A percentile compares a stretch with the other conserved stretches of the same genome.
Conservation (phyloP, 2,113 vertebrate species). For the Nestor notabilis region DNA sequence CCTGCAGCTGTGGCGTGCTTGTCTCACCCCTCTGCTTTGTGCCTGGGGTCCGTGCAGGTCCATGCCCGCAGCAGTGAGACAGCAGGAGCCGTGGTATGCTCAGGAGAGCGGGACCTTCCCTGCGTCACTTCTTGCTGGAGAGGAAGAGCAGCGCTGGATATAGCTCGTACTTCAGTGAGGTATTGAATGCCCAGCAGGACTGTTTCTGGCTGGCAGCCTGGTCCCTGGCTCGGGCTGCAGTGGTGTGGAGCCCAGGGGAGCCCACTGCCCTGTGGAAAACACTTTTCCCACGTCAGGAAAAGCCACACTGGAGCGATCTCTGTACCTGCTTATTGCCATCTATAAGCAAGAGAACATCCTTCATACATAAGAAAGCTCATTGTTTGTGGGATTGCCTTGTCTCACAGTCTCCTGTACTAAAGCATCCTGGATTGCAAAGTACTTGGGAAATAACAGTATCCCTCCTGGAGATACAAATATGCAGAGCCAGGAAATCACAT, state of each 20-base stretch:
- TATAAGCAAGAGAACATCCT: not conserved
- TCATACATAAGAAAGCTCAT: not conserved
- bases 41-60: not conserved
- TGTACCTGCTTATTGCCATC: not conserved
- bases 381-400: not conserved
- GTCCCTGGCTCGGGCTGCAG: not conserved
- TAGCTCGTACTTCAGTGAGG: not conserved
- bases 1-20: not conserved
- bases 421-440: not conserved
- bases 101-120: not conserved
- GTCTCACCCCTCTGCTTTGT: not conserved
- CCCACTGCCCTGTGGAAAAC: too few relatives aligned
- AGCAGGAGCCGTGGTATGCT: conserved; percentile 42
- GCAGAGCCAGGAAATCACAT: not conserved
- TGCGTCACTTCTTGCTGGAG: conserved; percentile 10
- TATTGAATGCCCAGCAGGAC: not conserved
- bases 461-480: not conserved
- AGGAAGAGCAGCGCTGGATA: not conserved
- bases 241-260: not conserved
- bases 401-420: not conserved
- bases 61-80: not conserved
- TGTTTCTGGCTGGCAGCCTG: not conserved
- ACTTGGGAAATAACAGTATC: not conserved
- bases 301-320: not conserved
- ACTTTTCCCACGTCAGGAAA: accelerated